Conservation (phyloP, 2,113 vertebrate genomes). For the Acrocephalus kingi region DNA sequence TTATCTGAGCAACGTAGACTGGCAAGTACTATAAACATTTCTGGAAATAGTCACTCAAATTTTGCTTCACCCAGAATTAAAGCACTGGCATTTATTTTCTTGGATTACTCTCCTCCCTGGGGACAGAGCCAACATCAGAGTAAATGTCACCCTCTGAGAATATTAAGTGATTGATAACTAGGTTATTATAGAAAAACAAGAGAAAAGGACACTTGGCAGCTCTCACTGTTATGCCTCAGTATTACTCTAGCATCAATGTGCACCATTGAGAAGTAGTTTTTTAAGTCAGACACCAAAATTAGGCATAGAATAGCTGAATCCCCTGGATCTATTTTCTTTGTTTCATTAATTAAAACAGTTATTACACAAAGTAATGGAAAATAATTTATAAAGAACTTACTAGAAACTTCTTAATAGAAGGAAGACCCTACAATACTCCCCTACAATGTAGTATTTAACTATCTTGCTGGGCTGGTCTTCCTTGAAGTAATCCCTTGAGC, state of each 20-base stretch:
- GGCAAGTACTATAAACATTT: background rate
- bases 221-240: background rate
- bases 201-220: background rate
- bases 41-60: background rate
- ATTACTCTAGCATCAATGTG: background rate
- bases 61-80: background rate
- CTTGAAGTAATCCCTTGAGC: background rate
- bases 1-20: background rate
- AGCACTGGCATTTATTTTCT: background rate
- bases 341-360: background rate
- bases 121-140: background rate
- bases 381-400: background rate
- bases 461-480: background rate
- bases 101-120: background rate
- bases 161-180: background rate
- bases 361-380: background rate
- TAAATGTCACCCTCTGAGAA: background rate
- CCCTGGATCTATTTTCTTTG: background rate
- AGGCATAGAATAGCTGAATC: background rate
- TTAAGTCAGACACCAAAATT: background rate
- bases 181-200: background rate
- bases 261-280: background rate
- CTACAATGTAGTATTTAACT: background rate
- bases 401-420: background rate
- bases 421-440: background rate